Conservation (phyloP, 2,888 invertebrate genomes). For the Scaptomyza reducta region DNA sequence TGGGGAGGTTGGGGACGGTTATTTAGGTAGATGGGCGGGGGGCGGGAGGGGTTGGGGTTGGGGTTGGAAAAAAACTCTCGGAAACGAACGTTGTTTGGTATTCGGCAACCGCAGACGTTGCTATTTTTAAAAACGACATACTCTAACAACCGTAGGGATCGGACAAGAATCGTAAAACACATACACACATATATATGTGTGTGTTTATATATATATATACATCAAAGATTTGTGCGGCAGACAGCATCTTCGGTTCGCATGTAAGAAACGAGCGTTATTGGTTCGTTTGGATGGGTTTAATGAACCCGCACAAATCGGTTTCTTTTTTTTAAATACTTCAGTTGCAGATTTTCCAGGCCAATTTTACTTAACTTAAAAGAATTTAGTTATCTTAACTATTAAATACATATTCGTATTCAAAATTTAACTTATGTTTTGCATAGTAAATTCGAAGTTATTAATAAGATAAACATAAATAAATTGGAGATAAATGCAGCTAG, state of each 20-base stretch:
- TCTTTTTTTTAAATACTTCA: background rate
- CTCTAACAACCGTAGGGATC: conserved; percentile 74
- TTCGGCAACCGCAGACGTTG: conserved; percentile 52
- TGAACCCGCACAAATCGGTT: conserved; percentile 17
- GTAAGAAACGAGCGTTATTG: conserved; percentile 10
- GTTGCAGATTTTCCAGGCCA: no score
- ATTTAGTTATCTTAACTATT: no score
- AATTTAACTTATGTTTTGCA: no score
- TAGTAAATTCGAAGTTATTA: no score
- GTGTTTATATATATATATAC: conserved; percentile 1
- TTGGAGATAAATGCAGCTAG: no score
- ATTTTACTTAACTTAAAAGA: no score
- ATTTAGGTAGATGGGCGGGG: conserved; percentile 6
- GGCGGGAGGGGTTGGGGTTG: background rate
- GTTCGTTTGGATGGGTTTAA: conserved; percentile 10
- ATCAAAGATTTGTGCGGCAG: background rate
- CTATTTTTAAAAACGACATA: conserved; percentile 76
- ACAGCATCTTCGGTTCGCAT: background rate
- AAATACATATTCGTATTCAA: no score
- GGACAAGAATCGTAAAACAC: conserved; percentile 33
- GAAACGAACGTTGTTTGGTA: conserved; percentile 35
- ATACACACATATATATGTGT: conserved; percentile 12
- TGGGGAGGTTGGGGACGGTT: conserved; percentile 36
- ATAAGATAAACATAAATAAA: no score
- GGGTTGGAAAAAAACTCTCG: background rate